These are phyloP conservation scores for Leptinotarsa undecemlineata DNA, from an alignment of 1,140 invertebrate species.

Conservation along the genomic window DNA sequence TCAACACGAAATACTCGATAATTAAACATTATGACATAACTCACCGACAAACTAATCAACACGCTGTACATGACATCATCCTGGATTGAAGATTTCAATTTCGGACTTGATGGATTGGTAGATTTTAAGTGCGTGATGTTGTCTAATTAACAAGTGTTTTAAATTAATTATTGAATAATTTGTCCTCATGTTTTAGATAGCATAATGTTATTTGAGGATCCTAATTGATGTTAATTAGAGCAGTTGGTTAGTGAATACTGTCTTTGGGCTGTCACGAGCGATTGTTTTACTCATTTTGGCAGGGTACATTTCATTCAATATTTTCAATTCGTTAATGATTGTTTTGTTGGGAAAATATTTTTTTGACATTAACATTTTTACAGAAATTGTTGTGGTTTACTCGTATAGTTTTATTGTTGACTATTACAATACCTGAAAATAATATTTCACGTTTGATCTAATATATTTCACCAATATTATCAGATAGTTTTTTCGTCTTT, in stretches of 20 bases:
- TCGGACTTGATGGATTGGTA: conserved; percentile 35
- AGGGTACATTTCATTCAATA: too few relatives aligned
- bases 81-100: conserved; percentile 31
- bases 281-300: too few relatives aligned
- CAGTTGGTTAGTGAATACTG: conserved; percentile 13
- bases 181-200: conserved; percentile 32
- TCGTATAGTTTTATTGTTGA: too few relatives aligned
- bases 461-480: too few relatives aligned
- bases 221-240: conserved; percentile 38
- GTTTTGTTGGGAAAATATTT: too few relatives aligned
- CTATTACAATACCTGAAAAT: too few relatives aligned
- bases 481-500: too few relatives aligned
- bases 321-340: too few relatives aligned
- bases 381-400: too few relatives aligned
- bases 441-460: too few relatives aligned
- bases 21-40: conserved; percentile 28
- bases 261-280: too few relatives aligned
- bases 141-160: conserved; percentile 42
- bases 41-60: conserved; percentile 36
- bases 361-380: too few relatives aligned
- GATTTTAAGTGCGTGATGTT: conserved; percentile 40
- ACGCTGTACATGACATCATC: conserved; percentile 41
- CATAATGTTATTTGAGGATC: conserved; percentile 40
- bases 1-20: conserved; percentile 5
- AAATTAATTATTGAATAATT: conserved; percentile 44